Conservation (phyloP, 2,888 invertebrate species). For the Napeogenes inachia region DNA sequence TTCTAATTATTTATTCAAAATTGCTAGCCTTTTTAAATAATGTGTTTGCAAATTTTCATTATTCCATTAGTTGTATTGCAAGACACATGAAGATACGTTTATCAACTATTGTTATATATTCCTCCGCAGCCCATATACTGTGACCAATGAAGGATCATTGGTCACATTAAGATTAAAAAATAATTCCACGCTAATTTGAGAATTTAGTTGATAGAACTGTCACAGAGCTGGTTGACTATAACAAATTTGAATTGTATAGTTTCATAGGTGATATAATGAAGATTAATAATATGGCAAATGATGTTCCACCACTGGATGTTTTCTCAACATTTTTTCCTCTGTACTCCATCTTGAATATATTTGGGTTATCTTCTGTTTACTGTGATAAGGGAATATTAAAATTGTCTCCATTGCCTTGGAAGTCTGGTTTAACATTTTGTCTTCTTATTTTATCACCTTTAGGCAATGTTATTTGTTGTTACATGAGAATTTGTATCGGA, state of each 20-base stretch:
- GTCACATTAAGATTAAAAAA: not conserved
- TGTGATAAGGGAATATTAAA: constrained; percentile 8
- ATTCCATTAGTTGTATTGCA: too few species aligned
- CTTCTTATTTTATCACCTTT: constrained; percentile 5
- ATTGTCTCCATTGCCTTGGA: constrained; percentile 12
- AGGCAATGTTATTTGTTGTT: constrained; percentile 9
- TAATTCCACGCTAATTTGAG: too few species aligned
- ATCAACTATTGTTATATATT: too few species aligned
- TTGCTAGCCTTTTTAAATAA: too few species aligned
- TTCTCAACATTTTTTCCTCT: constrained; percentile 15
- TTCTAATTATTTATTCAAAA: too few species aligned
- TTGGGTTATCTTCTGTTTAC: constrained; percentile 17
- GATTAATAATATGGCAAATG: constrained; percentile 2
- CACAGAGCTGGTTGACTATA: too few species aligned
- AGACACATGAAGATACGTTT: too few species aligned
- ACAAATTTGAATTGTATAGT: not conserved
- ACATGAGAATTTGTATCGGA: not conserved
- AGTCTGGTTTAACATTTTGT: constrained; percentile 7
- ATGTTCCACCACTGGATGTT: constrained; percentile 2
- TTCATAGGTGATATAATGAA: not conserved
- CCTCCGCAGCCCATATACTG: too few species aligned
- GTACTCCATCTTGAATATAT: constrained; percentile 13
- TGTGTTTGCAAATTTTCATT: too few species aligned
- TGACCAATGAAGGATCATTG: too few species aligned
- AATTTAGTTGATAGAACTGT: too few species aligned